These are phyloP conservation scores for Melanocharis versteri DNA, from an alignment of 2,113 vertebrate genomes.

Conservation along the genomic window DNA sequence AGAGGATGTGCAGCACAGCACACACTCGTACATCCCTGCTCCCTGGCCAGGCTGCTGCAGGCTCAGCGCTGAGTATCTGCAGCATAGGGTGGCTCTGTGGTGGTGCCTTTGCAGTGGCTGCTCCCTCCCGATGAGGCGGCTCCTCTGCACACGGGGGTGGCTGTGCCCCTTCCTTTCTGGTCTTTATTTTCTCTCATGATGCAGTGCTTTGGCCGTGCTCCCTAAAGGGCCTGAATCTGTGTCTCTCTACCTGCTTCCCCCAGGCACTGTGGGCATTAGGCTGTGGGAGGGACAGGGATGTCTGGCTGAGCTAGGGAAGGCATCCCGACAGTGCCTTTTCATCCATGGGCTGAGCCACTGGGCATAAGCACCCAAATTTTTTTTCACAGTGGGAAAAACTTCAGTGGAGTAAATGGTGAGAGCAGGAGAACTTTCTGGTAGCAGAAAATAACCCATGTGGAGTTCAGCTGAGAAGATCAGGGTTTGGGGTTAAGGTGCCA, in stretches of 20 bases:
- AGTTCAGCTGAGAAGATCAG: not conserved
- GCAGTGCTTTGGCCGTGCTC: not conserved
- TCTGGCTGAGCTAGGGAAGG: not conserved
- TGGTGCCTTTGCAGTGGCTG: not conserved
- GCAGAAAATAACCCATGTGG: too few species aligned
- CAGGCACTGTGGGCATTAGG: rapidly evolving
- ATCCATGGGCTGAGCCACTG: not conserved
- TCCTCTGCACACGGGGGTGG: rapidly evolving
- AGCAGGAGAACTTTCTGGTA: not conserved
- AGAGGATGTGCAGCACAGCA: not conserved
- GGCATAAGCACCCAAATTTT: not conserved
- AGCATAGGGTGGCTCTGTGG: not conserved
- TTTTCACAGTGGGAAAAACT: not conserved
- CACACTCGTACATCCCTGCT: rapidly evolving
- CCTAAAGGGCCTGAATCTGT: not conserved
- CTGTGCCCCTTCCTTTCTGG: not conserved
- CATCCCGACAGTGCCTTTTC: not conserved
- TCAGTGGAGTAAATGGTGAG: not conserved
- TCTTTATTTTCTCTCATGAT: not conserved
- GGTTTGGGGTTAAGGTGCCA: not conserved
- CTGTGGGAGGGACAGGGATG: not conserved
- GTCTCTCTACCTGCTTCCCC: not conserved
- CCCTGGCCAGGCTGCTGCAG: not conserved
- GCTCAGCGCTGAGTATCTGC: not conserved
- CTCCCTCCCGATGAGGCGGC: not conserved